phyloP scores from a whole-genome alignment of 2,113 vertebrate genomes.

The Scytalopus superciliaris region DNA sequence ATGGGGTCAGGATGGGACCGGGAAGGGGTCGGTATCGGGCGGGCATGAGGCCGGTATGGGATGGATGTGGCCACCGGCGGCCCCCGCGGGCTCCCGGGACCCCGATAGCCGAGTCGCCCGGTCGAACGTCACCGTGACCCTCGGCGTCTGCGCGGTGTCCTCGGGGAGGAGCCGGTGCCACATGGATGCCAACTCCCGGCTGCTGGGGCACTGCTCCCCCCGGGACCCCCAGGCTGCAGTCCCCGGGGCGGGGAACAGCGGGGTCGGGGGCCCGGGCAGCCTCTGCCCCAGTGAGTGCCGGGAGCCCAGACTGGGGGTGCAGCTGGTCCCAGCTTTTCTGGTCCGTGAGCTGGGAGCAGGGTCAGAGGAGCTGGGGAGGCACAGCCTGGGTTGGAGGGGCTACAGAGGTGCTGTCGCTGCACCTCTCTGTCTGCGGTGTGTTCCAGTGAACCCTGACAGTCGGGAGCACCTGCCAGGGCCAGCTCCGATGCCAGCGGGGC shows the following conservation, averaged over 20 bases:
- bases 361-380: not conserved
- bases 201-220: not conserved
- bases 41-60: not conserved
- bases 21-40: not conserved
- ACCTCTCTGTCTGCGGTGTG: no score
- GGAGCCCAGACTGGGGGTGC: no score
- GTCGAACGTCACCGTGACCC: not conserved
- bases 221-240: not conserved
- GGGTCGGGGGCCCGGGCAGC: not conserved
- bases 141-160: not conserved
- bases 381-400: not conserved
- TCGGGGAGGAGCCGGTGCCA: not conserved
- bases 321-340: not conserved
- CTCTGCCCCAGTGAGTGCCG: not conserved
- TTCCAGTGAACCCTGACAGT: not conserved
- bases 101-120: not conserved
- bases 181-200: not conserved
- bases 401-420: not conserved
- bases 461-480: fast-evolving
- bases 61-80: not conserved
- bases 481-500: not conserved
- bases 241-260: not conserved
- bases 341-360: not conserved
- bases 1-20: not conserved
- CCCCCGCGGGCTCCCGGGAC: not conserved